A percentile compares a stretch with the other conserved stretches of the same genome.
These are phyloP conservation scores for Lasioglossum vierecki DNA, from an alignment of 2,888 invertebrate species.

Conservation along the genomic window DNA sequence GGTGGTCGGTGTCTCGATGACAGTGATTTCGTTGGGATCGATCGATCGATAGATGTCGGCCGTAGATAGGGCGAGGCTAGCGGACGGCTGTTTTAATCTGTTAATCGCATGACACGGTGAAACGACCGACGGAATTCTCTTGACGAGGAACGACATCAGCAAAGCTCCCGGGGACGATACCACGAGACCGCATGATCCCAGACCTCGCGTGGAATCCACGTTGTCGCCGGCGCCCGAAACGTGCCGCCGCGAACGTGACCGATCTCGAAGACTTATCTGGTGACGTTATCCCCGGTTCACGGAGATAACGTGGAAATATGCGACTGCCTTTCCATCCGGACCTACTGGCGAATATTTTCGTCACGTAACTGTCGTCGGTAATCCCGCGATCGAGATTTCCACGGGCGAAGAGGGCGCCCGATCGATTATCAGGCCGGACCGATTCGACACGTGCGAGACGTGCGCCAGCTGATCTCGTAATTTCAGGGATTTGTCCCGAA, in stretches of 20 bases:
- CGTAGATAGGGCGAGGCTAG: conserved; percentile 14
- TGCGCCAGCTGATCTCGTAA: background rate
- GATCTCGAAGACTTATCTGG: conserved; percentile 59
- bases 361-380: background rate
- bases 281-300: conserved; percentile 60
- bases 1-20: conserved; percentile 24
- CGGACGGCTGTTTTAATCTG: conserved; percentile 38
- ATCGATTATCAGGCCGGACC: background rate
- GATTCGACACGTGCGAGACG: background rate
- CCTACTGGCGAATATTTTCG: conserved; percentile 5
- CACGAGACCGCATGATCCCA: conserved; percentile 42
- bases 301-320: conserved; percentile 65
- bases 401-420: background rate
- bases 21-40: conserved; percentile 39
- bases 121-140: conserved; percentile 23
- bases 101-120: conserved; percentile 35
- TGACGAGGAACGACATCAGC: conserved; percentile 54
- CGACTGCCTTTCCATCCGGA: conserved; percentile 32
- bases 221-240: conserved; percentile 58
- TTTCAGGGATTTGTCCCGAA: background rate
- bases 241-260: conserved; percentile 63
- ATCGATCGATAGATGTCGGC: conserved; percentile 23
- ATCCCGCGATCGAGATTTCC: background rate
- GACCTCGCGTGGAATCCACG: conserved; percentile 51
- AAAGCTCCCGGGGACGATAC: conserved; percentile 40